These are phyloP conservation scores for Drosophila sucinea DNA, from an alignment of 1,140 invertebrate species.

Conservation along the genomic window DNA sequence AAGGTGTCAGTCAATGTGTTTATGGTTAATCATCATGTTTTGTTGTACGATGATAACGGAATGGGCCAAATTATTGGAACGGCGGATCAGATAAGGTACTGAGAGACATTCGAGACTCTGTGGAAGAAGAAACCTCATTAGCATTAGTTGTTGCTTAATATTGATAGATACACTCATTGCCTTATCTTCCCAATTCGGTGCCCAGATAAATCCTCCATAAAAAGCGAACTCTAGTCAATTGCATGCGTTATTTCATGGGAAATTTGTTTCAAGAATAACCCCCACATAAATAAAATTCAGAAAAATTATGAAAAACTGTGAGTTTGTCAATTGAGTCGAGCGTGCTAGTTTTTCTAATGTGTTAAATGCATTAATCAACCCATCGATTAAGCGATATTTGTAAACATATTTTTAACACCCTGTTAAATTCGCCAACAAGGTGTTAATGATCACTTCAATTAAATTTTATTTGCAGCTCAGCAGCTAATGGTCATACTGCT, in stretches of 20 bases:
- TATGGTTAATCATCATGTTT: slow-evolving; percentile 10
- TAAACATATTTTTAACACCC: background rate
- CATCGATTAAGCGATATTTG: slow-evolving; percentile 7
- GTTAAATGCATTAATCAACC: slow-evolving; percentile 10
- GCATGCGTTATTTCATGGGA: background rate
- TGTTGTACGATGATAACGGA: slow-evolving; percentile 8
- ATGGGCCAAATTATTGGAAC: background rate
- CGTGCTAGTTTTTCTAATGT: background rate
- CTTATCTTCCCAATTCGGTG: background rate
- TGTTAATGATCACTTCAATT: background rate
- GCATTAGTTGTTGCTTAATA: background rate
- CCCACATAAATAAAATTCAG: slow-evolving; percentile 3
- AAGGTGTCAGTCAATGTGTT: background rate
- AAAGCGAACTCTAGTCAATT: background rate
- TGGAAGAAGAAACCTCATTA: slow-evolving; percentile 7
- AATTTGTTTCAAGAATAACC: background rate
- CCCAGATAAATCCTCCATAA: slow-evolving; percentile 1
- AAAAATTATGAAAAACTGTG: background rate
- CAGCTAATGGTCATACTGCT: slow-evolving; percentile 12
- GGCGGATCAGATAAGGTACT: slow-evolving; percentile 1
- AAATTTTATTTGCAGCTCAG: slow-evolving; percentile 10
- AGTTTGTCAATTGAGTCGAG: background rate
- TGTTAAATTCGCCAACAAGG: slow-evolving; percentile 6
- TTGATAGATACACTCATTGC: background rate
- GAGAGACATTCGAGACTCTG: background rate